Evolutionary conservation across 2,113 vertebrate species (phyloP).

Genomic region (Percopsis transmontana): DNA sequence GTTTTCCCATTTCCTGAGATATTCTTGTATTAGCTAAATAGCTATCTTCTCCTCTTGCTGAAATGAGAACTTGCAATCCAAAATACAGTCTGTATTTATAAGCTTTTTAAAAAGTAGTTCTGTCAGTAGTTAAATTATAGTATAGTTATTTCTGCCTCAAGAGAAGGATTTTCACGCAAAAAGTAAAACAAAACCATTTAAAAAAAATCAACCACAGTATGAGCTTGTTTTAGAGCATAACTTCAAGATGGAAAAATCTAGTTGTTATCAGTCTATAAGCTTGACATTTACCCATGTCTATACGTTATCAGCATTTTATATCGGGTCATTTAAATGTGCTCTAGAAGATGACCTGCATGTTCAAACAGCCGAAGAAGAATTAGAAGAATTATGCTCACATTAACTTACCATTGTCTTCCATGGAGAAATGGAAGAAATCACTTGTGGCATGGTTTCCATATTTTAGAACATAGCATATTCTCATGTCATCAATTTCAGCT

Average conservation of each 20-base stretch:
- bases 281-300: neutral
- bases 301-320: neutral
- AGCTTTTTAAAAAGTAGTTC: conserved; percentile 10
- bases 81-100: too few species aligned
- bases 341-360: neutral
- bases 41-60: neutral
- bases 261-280: neutral
- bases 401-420: conserved; percentile 83
- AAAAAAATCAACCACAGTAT: neutral
- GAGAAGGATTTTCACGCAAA: neutral
- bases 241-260: neutral
- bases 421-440: conserved; percentile 84
- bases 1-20: neutral
- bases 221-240: neutral
- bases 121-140: conserved; percentile 2
- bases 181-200: neutral
- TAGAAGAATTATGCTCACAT: neutral
- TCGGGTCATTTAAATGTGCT: neutral
- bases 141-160: conserved; percentile 5
- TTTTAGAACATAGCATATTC: conserved; percentile 81
- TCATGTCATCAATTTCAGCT: conserved; percentile 86
- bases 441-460: conserved; percentile 76
- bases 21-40: conserved; percentile 3
- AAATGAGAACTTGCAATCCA: conserved; percentile 3
- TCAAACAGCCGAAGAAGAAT: neutral